Evolutionary conservation across 1,140 invertebrate genomes (phyloP), one percentile per base, ranked within the genome.

Genomic region (Drosophila suzukii): DNA sequence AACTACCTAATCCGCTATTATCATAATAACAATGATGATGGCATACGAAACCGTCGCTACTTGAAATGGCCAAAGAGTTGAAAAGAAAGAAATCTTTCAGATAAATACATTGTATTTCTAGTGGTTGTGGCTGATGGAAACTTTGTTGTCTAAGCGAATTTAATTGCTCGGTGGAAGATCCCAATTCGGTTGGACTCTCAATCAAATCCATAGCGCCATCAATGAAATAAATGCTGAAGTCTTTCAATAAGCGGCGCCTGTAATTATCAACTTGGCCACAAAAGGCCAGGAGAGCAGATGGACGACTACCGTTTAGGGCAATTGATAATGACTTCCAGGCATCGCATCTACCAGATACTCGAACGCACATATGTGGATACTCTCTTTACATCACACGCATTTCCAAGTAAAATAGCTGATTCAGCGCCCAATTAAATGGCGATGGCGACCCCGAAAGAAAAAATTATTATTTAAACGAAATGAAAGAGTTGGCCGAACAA

Each of bases 301-400:
- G 75, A 71, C 62, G 83, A 88, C 83, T 88, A 88, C 83, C 83
- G 83, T 88, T 88, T 88, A 88, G 72, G 83, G 83, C 84, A 88
- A 88, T 88, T 88, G 84, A 61, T 83, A 73, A 66, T 65, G 78
- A 59, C 60, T 68, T 30, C 62, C 51, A 62, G 60, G 47, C 55
- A 79, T 82, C 79, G 56, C 51, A 72, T 86, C 79, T 63, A 68
- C 63, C 75, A 88, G 78, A 75, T 86, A 59, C 46, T 46, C 72
- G 27, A 27, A 27, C 27, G 27, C 27, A 27, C 27, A 20, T 27
- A 30, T 51, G 36, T 36, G 59, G 73, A 82, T 62, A 59, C 46
- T 46, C 72, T 46, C 60, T 75, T n/a, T n/a, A n/a, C n/a, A n/a
- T n/a, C 56, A 55, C 38, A 50, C 24, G 51, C 39, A 17, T 59